Percentiles rank a stretch among this genome's conserved stretches.
Conservation (phyloP, 2,113 vertebrate genomes). For the Lamprotornis superbus region DNA sequence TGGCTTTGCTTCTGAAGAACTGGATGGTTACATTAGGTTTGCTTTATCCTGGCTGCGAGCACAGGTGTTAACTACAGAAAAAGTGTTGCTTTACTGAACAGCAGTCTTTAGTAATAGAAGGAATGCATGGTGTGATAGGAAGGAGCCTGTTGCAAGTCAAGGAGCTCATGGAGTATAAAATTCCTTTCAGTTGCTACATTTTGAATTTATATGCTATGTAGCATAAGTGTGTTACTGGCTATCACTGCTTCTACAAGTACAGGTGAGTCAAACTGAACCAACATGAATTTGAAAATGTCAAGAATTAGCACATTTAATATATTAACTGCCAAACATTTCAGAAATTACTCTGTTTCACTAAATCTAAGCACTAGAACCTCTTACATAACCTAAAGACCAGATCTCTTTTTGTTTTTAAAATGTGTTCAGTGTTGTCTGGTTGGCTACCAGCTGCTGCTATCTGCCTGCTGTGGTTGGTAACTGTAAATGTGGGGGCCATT, state of each 20-base stretch:
- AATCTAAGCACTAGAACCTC: slow-evolving; percentile 24
- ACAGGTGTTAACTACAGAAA: slow-evolving; percentile 24
- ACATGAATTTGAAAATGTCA: neutral
- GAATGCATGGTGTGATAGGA: neutral
- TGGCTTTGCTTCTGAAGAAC: slow-evolving; percentile 58
- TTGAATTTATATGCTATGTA: neutral
- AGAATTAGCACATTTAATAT: neutral
- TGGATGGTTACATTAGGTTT: neutral
- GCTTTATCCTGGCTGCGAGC: neutral
- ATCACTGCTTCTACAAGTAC: neutral
- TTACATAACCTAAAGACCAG: slow-evolving; percentile 26
- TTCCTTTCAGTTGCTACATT: neutral
- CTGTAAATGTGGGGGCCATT: slow-evolving; percentile 62
- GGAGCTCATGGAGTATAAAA: neutral
- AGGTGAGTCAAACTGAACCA: neutral
- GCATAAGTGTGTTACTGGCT: neutral
- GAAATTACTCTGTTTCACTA: neutral
- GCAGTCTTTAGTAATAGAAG: neutral
- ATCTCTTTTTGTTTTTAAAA: slow-evolving; percentile 3
- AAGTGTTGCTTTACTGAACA: neutral
- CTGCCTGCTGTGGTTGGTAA: slow-evolving; percentile 67
- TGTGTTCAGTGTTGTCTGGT: neutral
- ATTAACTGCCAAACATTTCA: neutral
- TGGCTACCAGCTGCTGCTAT: slow-evolving; percentile 40
- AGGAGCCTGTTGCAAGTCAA: neutral